Base-by-base conservation (phyloP, 2,797 vertebrate genomes). In the Etheostoma perlongum region DNA sequence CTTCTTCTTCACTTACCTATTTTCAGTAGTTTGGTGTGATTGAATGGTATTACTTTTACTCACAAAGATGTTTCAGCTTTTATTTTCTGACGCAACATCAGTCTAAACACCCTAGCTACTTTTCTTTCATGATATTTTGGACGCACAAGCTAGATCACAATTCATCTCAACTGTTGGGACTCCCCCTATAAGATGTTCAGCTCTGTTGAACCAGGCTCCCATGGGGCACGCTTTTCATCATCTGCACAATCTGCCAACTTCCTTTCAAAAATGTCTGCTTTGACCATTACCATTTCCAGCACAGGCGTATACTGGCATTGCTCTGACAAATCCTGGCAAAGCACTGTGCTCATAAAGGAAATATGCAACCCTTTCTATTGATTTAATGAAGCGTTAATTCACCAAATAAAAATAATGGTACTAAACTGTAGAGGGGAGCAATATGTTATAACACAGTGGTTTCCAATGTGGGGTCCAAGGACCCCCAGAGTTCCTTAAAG, bases 191-290 rank as follows among this genome's bases (percentile, higher is more conserved):
- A 83, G 55, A 85, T 75, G 67, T 78, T 81, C 23, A 18, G 68
- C 72, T 79, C 47, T 62, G 72, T 63, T 74, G 58, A 79, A 66
- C 53, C 74, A 52, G 65, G 25, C 63, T 86, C 80, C 72, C 74
- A n/a, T 6, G 72, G 78, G 82, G 51, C 74, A 76, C 83, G 79
- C 73, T 88, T 85, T 92, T 84, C 80, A 87, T 86, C 77, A 89
- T 88, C 52, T 60, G 68, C 72, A 80, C 68, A 21, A 27, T 81
- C 71, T 81, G 85, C 89, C 88, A 86, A 86, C 72, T 85, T 87
- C 82, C 76, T 82, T 86, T 88, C 83, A 88, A 81, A 40, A 90
- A 91, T 86, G 88, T 89, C 87, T 71, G 67, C 67, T 80, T 76
- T 69, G 53, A 75, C 52, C 72, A 30, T 78, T 65, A 25, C 77